Evolutionary conservation across 2,888 invertebrate species (phyloP).

Genomic region (Oscheius sp.): DNA sequence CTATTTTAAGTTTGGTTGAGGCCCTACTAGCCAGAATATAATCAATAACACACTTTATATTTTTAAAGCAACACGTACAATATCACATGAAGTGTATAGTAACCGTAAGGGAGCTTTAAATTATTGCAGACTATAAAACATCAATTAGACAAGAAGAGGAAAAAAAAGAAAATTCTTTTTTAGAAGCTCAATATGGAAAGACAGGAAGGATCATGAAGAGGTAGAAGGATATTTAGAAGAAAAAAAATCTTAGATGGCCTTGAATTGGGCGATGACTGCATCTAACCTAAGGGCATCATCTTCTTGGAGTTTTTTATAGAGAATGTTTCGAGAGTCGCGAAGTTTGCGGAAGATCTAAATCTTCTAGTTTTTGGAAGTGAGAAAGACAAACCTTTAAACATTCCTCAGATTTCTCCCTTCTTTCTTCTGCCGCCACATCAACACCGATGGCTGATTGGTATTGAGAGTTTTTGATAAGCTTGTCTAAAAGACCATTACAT

Average conservation of each 20-base stretch:
- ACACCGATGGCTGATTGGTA: conserved; percentile 32
- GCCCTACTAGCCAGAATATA: too few species aligned
- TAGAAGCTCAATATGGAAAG: neutral
- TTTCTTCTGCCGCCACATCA: conserved; percentile 46
- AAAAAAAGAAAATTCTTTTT: neutral
- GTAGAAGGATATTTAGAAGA: neutral
- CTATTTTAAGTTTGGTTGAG: too few species aligned
- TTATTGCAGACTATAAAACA: too few species aligned
- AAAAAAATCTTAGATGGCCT: neutral
- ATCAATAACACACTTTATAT: too few species aligned
- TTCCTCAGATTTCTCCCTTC: conserved; percentile 40
- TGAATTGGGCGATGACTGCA: conserved; percentile 12
- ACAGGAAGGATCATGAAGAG: neutral
- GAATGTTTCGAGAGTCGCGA: conserved; percentile 14
- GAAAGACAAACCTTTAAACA: conserved; percentile 38
- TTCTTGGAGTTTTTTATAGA: conserved; percentile 20
- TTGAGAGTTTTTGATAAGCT: neutral
- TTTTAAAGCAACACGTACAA: too few species aligned
- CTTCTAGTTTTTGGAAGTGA: neutral
- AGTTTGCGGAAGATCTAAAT: conserved; percentile 15
- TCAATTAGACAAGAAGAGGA: neutral
- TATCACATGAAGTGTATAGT: too few species aligned
- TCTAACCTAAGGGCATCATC: conserved; percentile 17
- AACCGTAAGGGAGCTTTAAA: too few species aligned
- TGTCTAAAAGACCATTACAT: conserved; percentile 11